Conservation (phyloP, 1,140 invertebrate species). For the Philopotamus ludificatus region DNA sequence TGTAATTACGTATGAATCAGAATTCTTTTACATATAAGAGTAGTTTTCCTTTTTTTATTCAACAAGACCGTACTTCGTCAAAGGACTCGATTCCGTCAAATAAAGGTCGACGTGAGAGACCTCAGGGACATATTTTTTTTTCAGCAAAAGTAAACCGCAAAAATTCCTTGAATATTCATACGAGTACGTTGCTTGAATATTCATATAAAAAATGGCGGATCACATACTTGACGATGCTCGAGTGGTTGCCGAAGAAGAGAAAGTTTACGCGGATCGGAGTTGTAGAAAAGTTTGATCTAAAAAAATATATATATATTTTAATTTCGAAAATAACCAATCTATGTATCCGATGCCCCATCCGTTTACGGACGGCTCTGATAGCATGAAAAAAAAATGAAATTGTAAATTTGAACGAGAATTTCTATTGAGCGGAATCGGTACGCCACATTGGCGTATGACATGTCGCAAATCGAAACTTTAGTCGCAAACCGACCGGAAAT, state of each 20-base stretch:
- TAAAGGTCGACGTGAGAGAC: background rate
- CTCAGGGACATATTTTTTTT: conserved; percentile 21
- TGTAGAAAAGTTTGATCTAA: too few species aligned
- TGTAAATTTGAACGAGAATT: background rate
- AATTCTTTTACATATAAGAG: too few species aligned
- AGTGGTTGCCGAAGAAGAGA: background rate
- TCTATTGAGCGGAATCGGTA: background rate
- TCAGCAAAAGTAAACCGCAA: conserved; percentile 38
- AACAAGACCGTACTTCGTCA: background rate
- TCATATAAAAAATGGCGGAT: conserved; percentile 38
- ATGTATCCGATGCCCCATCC: too few species aligned
- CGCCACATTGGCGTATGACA: background rate
- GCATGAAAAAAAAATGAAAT: too few species aligned
- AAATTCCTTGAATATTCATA: conserved; percentile 40
- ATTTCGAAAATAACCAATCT: too few species aligned
- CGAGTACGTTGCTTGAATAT: conserved; percentile 33
- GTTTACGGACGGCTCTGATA: too few species aligned
- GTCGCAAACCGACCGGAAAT: background rate
- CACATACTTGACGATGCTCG: conserved; percentile 30
- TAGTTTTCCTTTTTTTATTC: background rate
- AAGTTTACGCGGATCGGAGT: too few species aligned
- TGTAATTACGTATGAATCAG: too few species aligned
- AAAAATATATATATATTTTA: too few species aligned
- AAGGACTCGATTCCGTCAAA: background rate
- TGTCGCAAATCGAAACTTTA: background rate